phyloP scores from a whole-genome alignment of 92 coral and sea anemone species.

The Micromussa lordhowensis region DNA sequence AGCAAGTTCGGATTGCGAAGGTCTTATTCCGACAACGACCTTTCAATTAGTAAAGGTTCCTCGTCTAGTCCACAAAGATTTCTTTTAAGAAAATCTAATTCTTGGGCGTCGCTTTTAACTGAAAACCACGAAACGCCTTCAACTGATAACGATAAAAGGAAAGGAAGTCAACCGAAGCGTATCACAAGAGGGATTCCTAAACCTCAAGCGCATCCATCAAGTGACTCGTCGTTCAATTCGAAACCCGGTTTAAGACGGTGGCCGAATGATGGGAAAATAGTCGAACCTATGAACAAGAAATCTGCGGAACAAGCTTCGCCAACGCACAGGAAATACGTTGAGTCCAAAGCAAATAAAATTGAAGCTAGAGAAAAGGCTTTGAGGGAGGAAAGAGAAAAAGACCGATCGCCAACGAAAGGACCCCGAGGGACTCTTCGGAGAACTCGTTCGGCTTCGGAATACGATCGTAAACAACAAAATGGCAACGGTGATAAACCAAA shows the following conservation, averaged over 20 bases:
- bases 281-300: slow-evolving; percentile 20
- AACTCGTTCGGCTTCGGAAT: slow-evolving; percentile 88
- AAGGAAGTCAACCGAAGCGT: slow-evolving; percentile 4
- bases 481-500: slow-evolving; percentile 79
- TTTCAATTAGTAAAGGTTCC: slow-evolving; percentile 58
- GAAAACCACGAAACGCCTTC: slow-evolving; percentile 56
- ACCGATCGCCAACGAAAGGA: slow-evolving; percentile 73
- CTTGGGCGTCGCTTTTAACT: slow-evolving; percentile 81
- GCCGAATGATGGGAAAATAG: slow-evolving; percentile 26
- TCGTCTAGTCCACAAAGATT: slow-evolving; percentile 42
- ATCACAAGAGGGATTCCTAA: slow-evolving; percentile 1
- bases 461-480: slow-evolving; percentile 77
- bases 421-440: slow-evolving; percentile 91
- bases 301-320: slow-evolving; percentile 27
- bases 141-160: slow-evolving; percentile 26
- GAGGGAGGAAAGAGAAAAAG: slow-evolving; percentile 62
- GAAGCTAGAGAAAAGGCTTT: slow-evolving; percentile 81
- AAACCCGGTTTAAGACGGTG: slow-evolving; percentile 14
- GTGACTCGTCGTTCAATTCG: slow-evolving; percentile 17
- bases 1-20: slow-evolving; percentile 55
- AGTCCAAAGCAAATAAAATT: slow-evolving; percentile 86
- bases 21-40: slow-evolving; percentile 81
- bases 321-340: slow-evolving; percentile 71
- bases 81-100: slow-evolving; percentile 77
- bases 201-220: slow-evolving; percentile 7